Percentiles rank a stretch among this genome's conserved stretches.
Evolutionary conservation across 2,888 invertebrate species (phyloP).

Genomic region (Drosophila austrosaltans): DNA sequence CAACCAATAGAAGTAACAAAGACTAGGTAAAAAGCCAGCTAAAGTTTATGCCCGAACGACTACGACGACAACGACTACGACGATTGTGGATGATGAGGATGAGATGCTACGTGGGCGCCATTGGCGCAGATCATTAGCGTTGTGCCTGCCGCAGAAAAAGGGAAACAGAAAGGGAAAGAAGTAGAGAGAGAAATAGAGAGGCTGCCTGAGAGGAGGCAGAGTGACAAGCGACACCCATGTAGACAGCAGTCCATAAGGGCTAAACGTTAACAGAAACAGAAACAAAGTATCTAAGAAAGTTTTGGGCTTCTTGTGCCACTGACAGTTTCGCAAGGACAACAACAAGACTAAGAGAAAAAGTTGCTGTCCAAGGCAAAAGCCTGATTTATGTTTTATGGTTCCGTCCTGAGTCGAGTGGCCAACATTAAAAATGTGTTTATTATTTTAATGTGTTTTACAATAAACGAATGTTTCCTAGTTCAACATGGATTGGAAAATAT

Average conservation of each 20-base stretch:
- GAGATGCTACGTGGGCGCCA: slow-evolving; percentile 66
- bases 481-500: no score
- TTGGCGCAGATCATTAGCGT: slow-evolving; percentile 72
- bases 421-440: slow-evolving; percentile 64
- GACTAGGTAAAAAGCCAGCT: slow-evolving; percentile 26
- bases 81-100: slow-evolving; percentile 17
- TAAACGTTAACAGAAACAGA: slow-evolving; percentile 44
- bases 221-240: slow-evolving; percentile 57
- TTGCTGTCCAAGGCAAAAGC: slow-evolving; percentile 49
- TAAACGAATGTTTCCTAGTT: slow-evolving; percentile 38
- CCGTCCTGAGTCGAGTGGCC: slow-evolving; percentile 31
- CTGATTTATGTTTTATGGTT: slow-evolving; percentile 68
- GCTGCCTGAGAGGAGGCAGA: slow-evolving; percentile 4
- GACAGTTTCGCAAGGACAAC: slow-evolving; percentile 37
- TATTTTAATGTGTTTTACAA: slow-evolving; percentile 62
- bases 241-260: slow-evolving; percentile 38
- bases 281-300: slow-evolving; percentile 41
- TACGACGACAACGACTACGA: slow-evolving; percentile 20
- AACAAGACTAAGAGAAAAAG: slow-evolving; percentile 36
- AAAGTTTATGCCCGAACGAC: slow-evolving; percentile 38
- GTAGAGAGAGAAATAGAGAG: slow-evolving; percentile 13
- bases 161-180: background rate
- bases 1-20: slow-evolving; percentile 10
- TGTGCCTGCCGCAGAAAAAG: slow-evolving; percentile 29
- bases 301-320: slow-evolving; percentile 39